Conservation (phyloP, 2,888 invertebrate genomes). For the Tenthredo scrophulariae region DNA sequence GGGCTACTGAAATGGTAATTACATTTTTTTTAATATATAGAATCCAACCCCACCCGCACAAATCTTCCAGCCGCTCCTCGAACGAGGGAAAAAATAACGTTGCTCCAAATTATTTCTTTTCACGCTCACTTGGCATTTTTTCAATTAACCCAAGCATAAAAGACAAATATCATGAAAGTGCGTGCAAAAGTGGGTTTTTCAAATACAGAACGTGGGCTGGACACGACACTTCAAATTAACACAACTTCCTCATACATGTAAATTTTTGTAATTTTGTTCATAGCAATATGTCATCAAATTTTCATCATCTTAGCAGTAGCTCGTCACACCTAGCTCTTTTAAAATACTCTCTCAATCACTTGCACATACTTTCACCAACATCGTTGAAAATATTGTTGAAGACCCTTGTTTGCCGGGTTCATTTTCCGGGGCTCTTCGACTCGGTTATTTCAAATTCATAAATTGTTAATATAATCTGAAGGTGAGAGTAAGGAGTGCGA, state of each 20-base stretch:
- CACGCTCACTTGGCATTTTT: neutral
- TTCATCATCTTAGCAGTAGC: neutral
- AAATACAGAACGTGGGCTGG: neutral
- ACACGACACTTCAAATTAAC: conserved; percentile 12
- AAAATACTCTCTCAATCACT: neutral
- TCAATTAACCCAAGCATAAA: neutral
- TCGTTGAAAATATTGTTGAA: neutral
- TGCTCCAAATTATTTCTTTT: neutral
- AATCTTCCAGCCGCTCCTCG: neutral
- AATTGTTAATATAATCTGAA: neutral
- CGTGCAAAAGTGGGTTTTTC: neutral
- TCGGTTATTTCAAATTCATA: neutral
- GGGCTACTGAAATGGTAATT: conserved; percentile 12
- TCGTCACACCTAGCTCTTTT: neutral
- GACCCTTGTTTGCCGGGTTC: neutral
- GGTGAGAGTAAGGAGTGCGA: neutral
- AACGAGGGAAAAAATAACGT: neutral
- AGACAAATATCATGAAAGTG: neutral
- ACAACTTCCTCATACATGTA: neutral
- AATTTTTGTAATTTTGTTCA: neutral
- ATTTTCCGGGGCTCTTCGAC: neutral
- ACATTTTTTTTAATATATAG: neutral
- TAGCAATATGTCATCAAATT: neutral
- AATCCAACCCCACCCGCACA: neutral
- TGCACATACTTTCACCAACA: neutral